Percentiles rank a stretch among this genome's conserved stretches.
Evolutionary conservation across 2,888 invertebrate genomes (phyloP).

Genomic region (Toxonevra muliebris): DNA sequence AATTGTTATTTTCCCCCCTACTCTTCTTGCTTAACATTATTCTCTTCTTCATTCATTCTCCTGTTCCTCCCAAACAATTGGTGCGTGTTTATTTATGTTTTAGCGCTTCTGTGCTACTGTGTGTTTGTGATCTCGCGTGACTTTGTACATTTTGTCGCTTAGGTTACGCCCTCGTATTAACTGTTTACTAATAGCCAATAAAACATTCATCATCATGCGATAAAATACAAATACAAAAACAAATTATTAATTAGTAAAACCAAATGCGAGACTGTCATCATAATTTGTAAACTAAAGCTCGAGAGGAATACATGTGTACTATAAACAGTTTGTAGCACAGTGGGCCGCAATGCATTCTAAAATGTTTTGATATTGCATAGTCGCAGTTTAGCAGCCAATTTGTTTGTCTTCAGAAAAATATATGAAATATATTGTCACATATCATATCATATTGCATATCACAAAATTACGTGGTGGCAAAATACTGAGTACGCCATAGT

Average conservation of each 20-base stretch:
- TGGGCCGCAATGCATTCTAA: background rate
- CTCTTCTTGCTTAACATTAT: background rate
- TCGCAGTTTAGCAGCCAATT: no score
- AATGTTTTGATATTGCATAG: no score
- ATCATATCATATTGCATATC: no score
- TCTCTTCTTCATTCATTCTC: background rate
- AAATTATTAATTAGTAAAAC: conserved; percentile 58
- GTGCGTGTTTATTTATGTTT: background rate
- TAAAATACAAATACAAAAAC: conserved; percentile 25
- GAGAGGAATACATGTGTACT: no score
- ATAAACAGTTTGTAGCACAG: background rate
- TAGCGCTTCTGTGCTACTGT: background rate
- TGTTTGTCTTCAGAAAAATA: no score
- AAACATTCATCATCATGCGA: conserved; percentile 46
- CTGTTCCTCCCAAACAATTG: background rate
- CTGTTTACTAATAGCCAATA: conserved; percentile 50
- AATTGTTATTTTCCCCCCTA: background rate
- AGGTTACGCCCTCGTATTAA: conserved; percentile 42
- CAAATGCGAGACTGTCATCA: conserved; percentile 54
- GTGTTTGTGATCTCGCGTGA: conserved; percentile 21
- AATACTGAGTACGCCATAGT: no score
- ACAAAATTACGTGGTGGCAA: no score
- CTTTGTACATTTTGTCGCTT: conserved; percentile 23
- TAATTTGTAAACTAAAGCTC: conserved; percentile 42
- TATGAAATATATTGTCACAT: no score